These are phyloP conservation scores for Agelaius tricolor DNA, from an alignment of 2,113 vertebrate species.

Conservation along the genomic window DNA sequence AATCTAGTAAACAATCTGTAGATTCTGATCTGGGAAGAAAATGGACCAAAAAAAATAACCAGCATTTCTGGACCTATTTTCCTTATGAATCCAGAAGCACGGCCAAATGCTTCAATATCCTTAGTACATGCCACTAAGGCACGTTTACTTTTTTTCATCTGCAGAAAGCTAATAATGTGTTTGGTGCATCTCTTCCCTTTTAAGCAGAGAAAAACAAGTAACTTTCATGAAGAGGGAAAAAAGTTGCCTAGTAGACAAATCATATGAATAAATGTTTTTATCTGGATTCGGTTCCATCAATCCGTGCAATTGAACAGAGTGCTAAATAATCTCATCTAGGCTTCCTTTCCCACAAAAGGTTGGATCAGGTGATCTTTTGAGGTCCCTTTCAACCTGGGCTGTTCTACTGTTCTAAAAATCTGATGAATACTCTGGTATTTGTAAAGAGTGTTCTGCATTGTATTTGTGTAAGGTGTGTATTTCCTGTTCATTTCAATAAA, in stretches of 20 bases:
- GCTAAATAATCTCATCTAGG: neutral
- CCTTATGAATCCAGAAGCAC: neutral
- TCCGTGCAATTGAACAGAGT: neutral
- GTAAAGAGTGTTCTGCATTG: neutral
- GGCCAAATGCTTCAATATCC: neutral
- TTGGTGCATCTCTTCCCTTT: neutral
- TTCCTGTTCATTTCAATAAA: conserved; percentile 16
- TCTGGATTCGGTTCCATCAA: neutral
- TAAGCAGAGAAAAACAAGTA: neutral
- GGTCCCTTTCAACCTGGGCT: neutral
- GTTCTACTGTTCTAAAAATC: neutral
- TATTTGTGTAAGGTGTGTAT: neutral
- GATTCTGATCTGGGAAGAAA: neutral
- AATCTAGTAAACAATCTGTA: neutral
- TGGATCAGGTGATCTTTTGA: neutral
- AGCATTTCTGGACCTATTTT: neutral
- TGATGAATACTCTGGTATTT: neutral
- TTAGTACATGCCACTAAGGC: neutral
- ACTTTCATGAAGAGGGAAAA: neutral
- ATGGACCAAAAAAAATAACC: neutral
- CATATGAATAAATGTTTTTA: neutral
- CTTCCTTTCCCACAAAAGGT: neutral
- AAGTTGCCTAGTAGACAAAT: neutral
- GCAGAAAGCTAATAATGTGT: neutral
- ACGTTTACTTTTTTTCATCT: neutral